Conservation (phyloP, 2,888 invertebrate species). For the Ophion slaviceki region DNA sequence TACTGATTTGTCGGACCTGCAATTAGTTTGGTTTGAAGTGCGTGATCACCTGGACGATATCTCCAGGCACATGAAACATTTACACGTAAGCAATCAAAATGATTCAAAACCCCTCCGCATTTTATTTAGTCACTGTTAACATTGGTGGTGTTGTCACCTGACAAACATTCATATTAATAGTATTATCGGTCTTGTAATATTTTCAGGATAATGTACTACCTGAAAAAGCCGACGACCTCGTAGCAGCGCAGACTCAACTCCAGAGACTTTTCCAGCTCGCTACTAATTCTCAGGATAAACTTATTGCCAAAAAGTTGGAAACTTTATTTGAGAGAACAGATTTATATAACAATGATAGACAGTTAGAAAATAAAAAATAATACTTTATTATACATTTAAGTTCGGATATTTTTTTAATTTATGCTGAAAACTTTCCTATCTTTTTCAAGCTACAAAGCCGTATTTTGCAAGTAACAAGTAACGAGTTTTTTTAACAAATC, state of each 20-base stretch:
- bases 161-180: background rate
- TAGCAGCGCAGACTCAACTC: slow-evolving; percentile 77
- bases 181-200: background rate
- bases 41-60: slow-evolving; percentile 78
- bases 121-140: background rate
- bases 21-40: slow-evolving; percentile 77
- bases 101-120: background rate
- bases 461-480: too few relatives aligned
- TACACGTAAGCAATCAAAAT: slow-evolving; percentile 74
- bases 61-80: slow-evolving; percentile 77
- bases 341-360: slow-evolving; percentile 68
- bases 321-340: slow-evolving; percentile 75
- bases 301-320: slow-evolving; percentile 74
- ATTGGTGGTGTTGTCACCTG: background rate
- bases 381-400: background rate
- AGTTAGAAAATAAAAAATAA: slow-evolving; percentile 46
- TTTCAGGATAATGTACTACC: slow-evolving; percentile 79
- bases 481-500: too few relatives aligned
- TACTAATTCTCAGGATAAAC: slow-evolving; percentile 72
- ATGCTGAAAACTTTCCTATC: background rate
- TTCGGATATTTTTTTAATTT: background rate
- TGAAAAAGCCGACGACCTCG: slow-evolving; percentile 79
- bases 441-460: background rate
- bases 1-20: slow-evolving; percentile 77
- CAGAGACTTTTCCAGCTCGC: slow-evolving; percentile 73